A percentile compares a stretch with the other conserved stretches of the same genome.
Conservation (phyloP, 2,113 vertebrate species). For the Pitta sordida region DNA sequence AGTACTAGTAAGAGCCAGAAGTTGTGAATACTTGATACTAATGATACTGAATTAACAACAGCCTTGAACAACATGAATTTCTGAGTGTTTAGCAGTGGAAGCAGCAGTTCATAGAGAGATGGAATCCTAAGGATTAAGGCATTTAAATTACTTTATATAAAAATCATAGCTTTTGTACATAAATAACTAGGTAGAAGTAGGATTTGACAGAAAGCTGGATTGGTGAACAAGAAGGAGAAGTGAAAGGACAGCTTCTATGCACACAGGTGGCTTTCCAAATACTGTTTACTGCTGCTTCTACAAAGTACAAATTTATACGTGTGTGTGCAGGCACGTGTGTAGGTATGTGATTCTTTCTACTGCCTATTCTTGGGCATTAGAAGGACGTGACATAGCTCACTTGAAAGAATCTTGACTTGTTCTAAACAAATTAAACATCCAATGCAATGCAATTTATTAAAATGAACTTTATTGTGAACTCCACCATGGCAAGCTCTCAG, state of each 20-base stretch:
- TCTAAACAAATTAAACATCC: background rate
- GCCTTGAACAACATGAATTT: background rate
- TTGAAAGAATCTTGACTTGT: background rate
- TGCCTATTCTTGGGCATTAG: background rate
- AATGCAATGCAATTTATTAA: background rate
- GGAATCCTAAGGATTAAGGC: background rate
- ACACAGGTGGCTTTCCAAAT: background rate
- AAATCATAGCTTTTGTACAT: background rate
- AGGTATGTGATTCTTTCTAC: background rate
- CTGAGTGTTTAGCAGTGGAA: background rate
- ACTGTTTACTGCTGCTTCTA: background rate
- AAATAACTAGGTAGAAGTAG: background rate
- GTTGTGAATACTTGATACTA: background rate
- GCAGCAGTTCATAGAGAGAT: background rate
- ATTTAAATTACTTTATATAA: background rate
- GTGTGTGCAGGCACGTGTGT: accelerated
- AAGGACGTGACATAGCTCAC: background rate
- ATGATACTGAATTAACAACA: background rate
- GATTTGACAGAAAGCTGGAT: background rate
- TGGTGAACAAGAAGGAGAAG: background rate
- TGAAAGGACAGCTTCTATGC: background rate
- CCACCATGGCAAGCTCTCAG: background rate
- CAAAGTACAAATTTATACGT: accelerated
- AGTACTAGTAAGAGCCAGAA: background rate
- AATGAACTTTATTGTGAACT: background rate